phyloP scores from a whole-genome alignment of 1,140 invertebrate species.

The Lepidurus arcticus region DNA sequence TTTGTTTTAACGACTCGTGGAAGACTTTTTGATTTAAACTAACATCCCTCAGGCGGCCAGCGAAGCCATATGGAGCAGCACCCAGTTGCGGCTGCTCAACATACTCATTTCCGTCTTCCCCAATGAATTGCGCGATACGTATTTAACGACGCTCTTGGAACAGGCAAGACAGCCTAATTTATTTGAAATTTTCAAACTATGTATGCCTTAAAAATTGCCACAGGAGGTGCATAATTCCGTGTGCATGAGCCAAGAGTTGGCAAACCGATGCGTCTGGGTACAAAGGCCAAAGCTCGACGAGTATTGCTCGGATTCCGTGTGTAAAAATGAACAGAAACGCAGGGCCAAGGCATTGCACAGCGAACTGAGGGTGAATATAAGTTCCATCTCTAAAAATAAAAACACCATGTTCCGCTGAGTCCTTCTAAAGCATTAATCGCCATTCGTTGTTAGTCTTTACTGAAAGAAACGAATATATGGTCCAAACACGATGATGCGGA shows the following conservation, averaged over 20 bases:
- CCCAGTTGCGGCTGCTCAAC: constrained; percentile 55
- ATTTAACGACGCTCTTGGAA: constrained; percentile 69
- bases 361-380: constrained; percentile 56
- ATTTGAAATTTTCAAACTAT: neutral
- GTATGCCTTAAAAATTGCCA: neutral
- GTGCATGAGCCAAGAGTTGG: constrained; percentile 63
- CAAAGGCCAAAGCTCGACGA: constrained; percentile 43
- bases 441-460: constrained; percentile 15
- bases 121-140: constrained; percentile 65
- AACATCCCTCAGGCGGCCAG: constrained; percentile 41
- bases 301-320: constrained; percentile 15
- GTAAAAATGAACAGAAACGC: constrained; percentile 57
- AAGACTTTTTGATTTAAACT: neutral
- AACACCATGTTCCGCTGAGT: neutral
- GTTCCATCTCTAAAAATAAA: neutral
- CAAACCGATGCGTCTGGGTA: constrained; percentile 65
- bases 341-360: constrained; percentile 61
- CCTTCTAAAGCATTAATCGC: neutral
- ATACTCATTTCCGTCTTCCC: constrained; percentile 63
- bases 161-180: constrained; percentile 51
- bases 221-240: constrained; percentile 71
- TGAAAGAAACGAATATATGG: constrained; percentile 27
- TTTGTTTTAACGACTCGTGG: neutral
- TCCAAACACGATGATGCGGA: neutral
- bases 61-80: constrained; percentile 46